Base-by-base conservation (phyloP, 2,797 vertebrate genomes). In the Pagetopsis macropterus region DNA sequence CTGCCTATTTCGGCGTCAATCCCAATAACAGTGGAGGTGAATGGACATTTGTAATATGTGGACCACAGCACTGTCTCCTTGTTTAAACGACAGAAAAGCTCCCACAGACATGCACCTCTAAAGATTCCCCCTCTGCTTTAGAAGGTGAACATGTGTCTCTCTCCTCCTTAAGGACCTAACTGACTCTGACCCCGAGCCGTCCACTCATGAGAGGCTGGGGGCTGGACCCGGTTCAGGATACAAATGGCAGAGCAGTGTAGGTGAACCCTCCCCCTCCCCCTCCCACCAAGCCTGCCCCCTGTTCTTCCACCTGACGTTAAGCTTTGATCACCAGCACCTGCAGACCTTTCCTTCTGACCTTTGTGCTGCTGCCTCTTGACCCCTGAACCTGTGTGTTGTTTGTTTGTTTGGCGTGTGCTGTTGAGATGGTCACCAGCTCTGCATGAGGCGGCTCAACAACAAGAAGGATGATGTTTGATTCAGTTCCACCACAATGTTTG, bases 151-250 rank as follows among this genome's bases (percentile, higher is more conserved):
- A 31, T 93, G 70, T 92, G 72, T 91, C 75, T 91, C 88, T 94
- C 85, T 63, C 91, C 93, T 88, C 86, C 87, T 92, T 83, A 85
- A 99, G 98, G 97, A 97, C 86, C 94, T 97, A 91, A 96, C 96
- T 88, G 95, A 98, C 92, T 98, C 98, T 76, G 98, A 97, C 93
- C 98, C 97, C 16, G 98, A 99, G 90, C 96, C 97, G 17, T 98
- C 97, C 88, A 96, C 96, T 81, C 93, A 97, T 91, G 97, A 98
- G 93, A 96, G 96, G 81, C 94, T 97, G 92, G 96, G 96, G 93
- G 93, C 95, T 65, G 97, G 96, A 94, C 95, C 97, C 45, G 96
- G 95, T 87, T 95, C 97, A 74, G 95, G 95, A 72, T 98, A 98
- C 95, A 98, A 98, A 91, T 99, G 98, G 98, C 97, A 97, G 75